phyloP scores from a whole-genome alignment of 2,113 vertebrate genomes.

The Neodon shergylaensis region DNA sequence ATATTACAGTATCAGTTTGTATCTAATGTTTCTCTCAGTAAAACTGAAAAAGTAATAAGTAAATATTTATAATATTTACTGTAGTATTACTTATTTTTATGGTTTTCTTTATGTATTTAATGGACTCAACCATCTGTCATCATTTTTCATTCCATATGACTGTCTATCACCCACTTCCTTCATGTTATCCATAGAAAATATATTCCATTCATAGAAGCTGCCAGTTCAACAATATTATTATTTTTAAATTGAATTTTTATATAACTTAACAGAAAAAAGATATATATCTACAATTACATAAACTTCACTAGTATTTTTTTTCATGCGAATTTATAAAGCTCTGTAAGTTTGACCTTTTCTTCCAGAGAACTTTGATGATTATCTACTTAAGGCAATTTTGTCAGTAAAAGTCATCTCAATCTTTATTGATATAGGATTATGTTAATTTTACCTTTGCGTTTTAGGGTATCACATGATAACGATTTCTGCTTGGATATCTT shows the following conservation, averaged over 20 bases:
- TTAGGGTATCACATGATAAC: not conserved
- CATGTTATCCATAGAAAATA: not conserved
- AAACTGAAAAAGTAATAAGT: not conserved
- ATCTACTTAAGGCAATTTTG: not conserved
- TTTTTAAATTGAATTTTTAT: not conserved
- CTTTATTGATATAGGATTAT: not conserved
- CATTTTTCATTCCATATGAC: not conserved
- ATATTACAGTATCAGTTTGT: not conserved
- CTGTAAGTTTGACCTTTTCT: not conserved
- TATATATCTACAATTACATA: not conserved
- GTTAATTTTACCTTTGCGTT: not conserved
- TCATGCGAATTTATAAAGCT: not conserved
- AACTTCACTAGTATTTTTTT: not conserved
- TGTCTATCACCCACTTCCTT: not conserved
- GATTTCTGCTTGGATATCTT: not conserved
- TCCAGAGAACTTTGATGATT: not conserved
- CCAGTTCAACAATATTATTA: not conserved
- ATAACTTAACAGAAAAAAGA: not conserved
- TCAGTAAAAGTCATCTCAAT: too few relatives aligned
- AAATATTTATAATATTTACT: not conserved
- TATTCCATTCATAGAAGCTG: not conserved
- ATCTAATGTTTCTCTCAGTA: not conserved
- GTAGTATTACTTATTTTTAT: not conserved
- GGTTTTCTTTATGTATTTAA: not conserved
- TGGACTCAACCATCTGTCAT: not conserved